Base-by-base conservation (phyloP, 2,797 vertebrate species). In the Limosa lapponica region DNA sequence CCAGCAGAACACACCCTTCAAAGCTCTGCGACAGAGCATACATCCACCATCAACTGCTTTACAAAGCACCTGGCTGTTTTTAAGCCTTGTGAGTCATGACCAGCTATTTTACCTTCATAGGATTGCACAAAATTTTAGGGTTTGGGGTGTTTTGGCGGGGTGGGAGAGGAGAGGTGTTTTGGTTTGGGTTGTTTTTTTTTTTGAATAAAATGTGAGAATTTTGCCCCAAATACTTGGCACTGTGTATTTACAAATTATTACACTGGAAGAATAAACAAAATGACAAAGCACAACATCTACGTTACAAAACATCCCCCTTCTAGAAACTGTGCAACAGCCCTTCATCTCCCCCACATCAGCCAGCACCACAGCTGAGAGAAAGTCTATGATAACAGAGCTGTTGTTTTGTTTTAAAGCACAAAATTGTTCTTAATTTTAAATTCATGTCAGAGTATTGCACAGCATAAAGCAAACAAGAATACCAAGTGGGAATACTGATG, bases 401-500 rank as follows among this genome's bases (percentile, higher is more conserved):
- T 20, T 57, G 28, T 52, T 82, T 70, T 92, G 46, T 8, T 92
- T 87, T 82, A 57, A 90, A 87, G 78, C 64, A 80, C 48, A 77
- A 93, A 82, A 80, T 69, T 57, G 12, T 52, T 77, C 30, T 79
- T 48, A 7, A 66, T 79, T 94, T 94, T 57, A 64, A 95, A 93
- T 90, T 91, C 48, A 67, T 16, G 41, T 48, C 81, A 77, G 71
- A 59, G 32, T 32, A 71, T 16, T 70, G 83, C 48, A 2, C 41
- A 90, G 66, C 73, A 80, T 43, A 90, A 91, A 91, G 22, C 75
- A 90, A 95, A 75, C 62, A 87, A 89, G 32, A 95, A 90, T 43
- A 92, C 41, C 88, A 95, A 90, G 55, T 46, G 83, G 77, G 85
- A 96, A 94, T 89, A 94, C 73, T 54, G 71, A 90, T 77, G 48